Conservation (phyloP, 2,113 vertebrate genomes). For the Gymnobelideus leadbeateri region DNA sequence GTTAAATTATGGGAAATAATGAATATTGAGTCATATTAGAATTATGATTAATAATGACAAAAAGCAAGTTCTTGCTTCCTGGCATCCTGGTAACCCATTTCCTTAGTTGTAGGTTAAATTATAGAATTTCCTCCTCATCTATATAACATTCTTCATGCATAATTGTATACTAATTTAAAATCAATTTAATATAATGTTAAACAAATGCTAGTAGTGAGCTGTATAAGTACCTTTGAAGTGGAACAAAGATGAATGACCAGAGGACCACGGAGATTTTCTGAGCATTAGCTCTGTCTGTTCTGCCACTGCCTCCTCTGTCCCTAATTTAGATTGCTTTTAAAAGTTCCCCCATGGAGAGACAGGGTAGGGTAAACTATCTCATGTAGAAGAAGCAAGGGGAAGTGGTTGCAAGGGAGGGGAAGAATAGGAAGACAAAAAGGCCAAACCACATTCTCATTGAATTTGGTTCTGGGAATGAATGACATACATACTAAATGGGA, state of each 20-base stretch:
- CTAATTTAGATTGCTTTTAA: slow-evolving; percentile 27
- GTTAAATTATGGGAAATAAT: not conserved
- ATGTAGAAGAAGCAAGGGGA: no score
- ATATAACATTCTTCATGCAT: not conserved
- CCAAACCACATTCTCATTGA: no score
- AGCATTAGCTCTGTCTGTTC: not conserved
- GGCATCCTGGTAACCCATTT: not conserved
- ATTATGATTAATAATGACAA: not conserved
- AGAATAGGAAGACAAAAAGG: no score
- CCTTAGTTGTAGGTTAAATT: not conserved
- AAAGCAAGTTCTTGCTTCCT: not conserved
- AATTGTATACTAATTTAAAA: not conserved
- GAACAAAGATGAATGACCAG: not conserved
- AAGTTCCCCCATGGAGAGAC: not conserved
- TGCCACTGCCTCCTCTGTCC: not conserved
- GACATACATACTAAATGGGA: no score
- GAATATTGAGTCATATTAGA: not conserved
- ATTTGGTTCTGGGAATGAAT: no score
- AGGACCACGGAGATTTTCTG: not conserved
- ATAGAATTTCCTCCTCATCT: not conserved
- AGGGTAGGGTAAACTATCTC: no score
- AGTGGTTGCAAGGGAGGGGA: no score
- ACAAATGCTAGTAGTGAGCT: not conserved
- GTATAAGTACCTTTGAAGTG: not conserved
- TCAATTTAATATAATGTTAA: not conserved